These are phyloP conservation scores for Fragum whitleyi DNA, from an alignment of 2,888 invertebrate genomes.

Conservation along the genomic window DNA sequence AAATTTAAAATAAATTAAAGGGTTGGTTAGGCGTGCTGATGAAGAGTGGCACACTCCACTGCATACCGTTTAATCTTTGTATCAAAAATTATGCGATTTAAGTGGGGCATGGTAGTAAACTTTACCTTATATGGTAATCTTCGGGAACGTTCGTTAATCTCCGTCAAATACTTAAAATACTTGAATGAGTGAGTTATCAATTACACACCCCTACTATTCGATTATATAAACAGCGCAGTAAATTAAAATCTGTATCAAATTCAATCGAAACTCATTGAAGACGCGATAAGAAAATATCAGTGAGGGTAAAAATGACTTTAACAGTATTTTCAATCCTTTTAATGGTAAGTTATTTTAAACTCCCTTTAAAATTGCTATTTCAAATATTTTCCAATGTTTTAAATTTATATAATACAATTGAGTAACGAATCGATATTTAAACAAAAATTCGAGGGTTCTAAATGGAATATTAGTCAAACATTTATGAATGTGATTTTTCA, in stretches of 20 bases:
- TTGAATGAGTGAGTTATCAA: constrained; percentile 19
- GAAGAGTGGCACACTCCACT: not conserved
- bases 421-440: too few relatives aligned
- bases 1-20: too few relatives aligned
- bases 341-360: constrained; percentile 15
- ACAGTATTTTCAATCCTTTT: not conserved
- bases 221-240: constrained; percentile 16
- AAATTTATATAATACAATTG: too few relatives aligned
- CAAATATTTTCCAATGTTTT: too few relatives aligned
- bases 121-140: constrained; percentile 41
- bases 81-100: not conserved
- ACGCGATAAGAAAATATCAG: too few relatives aligned
- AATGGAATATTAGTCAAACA: too few relatives aligned
- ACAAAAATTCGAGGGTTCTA: too few relatives aligned
- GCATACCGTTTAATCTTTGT: not conserved
- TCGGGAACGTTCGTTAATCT: constrained; percentile 45
- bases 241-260: constrained; percentile 15
- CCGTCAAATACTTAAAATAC: constrained; percentile 39
- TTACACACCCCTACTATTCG: not conserved
- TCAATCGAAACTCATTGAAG: not conserved
- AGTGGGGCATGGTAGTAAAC: not conserved
- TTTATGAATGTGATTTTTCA: too few relatives aligned
- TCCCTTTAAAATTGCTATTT: too few relatives aligned
- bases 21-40: too few relatives aligned
- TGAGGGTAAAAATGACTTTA: not conserved